Percentiles rank a stretch among this genome's conserved stretches.
Conservation (phyloP, 1,140 invertebrate species). For the Luehdorfia chinensis region DNA sequence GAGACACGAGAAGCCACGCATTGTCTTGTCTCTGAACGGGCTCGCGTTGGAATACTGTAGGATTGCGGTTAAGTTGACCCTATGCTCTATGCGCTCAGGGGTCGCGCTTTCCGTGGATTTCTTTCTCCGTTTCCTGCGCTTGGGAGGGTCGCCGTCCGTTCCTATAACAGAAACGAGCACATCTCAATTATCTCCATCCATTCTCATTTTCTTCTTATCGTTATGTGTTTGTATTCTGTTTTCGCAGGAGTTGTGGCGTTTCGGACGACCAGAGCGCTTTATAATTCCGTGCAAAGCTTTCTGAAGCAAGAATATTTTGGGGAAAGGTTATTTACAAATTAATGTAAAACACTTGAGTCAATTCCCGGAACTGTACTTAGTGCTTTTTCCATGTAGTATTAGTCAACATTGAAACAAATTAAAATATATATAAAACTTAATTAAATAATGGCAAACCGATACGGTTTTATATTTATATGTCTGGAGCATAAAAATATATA, state of each 20-base stretch:
- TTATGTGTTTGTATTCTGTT: slow-evolving; percentile 17
- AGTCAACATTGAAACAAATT: no score
- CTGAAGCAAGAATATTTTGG: no score
- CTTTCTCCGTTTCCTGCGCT: slow-evolving; percentile 62
- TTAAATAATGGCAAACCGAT: no score
- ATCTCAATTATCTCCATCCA: slow-evolving; percentile 65
- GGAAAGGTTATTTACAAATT: no score
- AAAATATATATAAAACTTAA: no score
- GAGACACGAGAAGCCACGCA: slow-evolving; percentile 63
- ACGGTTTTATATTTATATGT: no score
- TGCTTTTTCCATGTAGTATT: no score
- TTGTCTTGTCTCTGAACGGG: slow-evolving; percentile 65
- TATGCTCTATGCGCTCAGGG: slow-evolving; percentile 66
- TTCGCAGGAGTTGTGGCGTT: slow-evolving; percentile 21
- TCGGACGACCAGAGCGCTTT: slow-evolving; percentile 19
- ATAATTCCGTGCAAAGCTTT: no score
- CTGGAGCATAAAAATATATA: no score
- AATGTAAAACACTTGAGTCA: no score
- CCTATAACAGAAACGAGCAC: slow-evolving; percentile 72
- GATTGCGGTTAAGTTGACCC: slow-evolving; percentile 65
- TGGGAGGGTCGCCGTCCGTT: slow-evolving; percentile 50
- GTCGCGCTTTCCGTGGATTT: slow-evolving; percentile 61
- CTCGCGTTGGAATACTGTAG: slow-evolving; percentile 67
- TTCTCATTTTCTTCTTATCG: slow-evolving; percentile 38
- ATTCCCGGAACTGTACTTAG: no score